Base-by-base conservation (phyloP, 2,797 vertebrate genomes). In the Halcyon chelicuti region DNA sequence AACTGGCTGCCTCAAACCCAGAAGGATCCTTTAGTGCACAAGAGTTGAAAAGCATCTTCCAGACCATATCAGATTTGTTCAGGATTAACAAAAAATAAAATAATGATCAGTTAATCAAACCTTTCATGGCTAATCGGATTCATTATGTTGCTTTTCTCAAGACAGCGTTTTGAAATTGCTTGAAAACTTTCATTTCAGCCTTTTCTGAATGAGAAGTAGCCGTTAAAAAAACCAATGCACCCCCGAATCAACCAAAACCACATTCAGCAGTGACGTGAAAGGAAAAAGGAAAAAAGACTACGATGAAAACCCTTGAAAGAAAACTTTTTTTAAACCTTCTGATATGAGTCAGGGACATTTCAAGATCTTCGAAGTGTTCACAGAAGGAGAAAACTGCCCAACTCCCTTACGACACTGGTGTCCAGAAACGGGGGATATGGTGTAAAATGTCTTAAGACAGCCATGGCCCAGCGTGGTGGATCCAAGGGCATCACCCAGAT, bases 401-500 rank as follows among this genome's bases (percentile, higher is more conserved):
- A 17, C 31, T 60, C 26, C 57, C 22, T 66, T 16, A 11, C 10
- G 55, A 19, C 17, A 5, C 29, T 22, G 66, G 21, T 17, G 18
- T 28, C 33, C 40, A 33, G 75, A 37, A 52, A 54, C 4, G 6
- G 4, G 47, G n/a, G 14, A 13, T n/a, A 10, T 0, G 23, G 28
- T 51, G 61, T 61, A 65, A n/a, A 51, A 31, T 2, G 4, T 7
- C 44, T 47, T 47, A 5, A 9, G 68, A 17, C 5, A 29, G 23
- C 23, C n/a, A 7, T 8, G n/a, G 28, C 28, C 35, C 13, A 8
- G 3, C 0, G 2, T 18, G 46, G 10, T 1, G 3, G 58, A 29
- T 37, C 23, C 46, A 11, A 40, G 44, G 46, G 63, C 5, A n/a
- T 10, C 22, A 9, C 25, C 31, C 7, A 0, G 14, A 42, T 18